Evolutionary conservation across 2,797 vertebrate genomes (phyloP), one percentile per base, ranked within the genome.

Genomic region (Peromyscus melanophrys): DNA sequence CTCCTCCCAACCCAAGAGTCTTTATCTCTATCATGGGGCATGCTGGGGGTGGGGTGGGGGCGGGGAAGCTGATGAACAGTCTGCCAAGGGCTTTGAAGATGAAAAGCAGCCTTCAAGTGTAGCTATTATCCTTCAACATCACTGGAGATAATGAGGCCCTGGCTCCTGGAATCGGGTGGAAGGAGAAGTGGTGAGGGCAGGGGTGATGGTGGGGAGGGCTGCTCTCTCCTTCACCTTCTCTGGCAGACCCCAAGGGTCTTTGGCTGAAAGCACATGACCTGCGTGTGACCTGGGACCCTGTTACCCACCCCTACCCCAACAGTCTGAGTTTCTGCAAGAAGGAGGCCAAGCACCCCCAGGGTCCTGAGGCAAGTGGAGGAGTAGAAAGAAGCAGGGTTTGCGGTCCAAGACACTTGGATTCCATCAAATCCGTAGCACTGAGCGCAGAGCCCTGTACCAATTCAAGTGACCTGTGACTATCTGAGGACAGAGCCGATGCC

Each of bases 1-100:
- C 65, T 81, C 90, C 89, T 14, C 71, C 89, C 4, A 61, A n/a
- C 65, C 49, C 67, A 80, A 46, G 76, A 87, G 90, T 67, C 57
- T 81, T 95, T 65, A 65, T 77, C 89, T 94, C 55, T 65, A 40
- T 57, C 86, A 17, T 8, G 0, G 86, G 91, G 73, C 21, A 27
- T 65, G 92, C 76, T 86, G 43, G 82, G 31, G 83, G 43, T 49
- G 19, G 82, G 59, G 29, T 43, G 16, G 82, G 89, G 92, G 57
- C 80, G 52, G 84, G 71, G 57, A 63, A 89, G 81, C 92, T 96
- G 91, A 97, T 96, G 96, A 95, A 82, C 96, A 87, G 86, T 90
- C 94, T 89, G 78, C 86, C 6, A 34, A 96, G 96, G 85, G 59
- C 96, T 97, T 95, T 96, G 97, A 96, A 97, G 94, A 96, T 94